Evolutionary conservation across 2,888 invertebrate species (phyloP), one percentile per base, ranked within the genome.

Genomic region (Caenorhabditis parvicauda): DNA sequence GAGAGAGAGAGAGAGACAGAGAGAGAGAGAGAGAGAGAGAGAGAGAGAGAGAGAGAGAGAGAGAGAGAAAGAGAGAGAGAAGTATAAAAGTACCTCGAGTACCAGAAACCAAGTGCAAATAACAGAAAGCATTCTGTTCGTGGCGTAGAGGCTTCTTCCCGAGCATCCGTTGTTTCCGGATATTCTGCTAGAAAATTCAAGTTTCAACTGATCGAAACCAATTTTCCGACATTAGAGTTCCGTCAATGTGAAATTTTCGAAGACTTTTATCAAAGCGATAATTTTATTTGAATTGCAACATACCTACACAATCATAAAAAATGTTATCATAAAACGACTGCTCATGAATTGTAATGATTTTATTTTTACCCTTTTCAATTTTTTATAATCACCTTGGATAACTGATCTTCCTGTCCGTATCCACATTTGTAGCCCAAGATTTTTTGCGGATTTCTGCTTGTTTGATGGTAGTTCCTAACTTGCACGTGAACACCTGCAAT

Each of bases 401-500:
- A 14, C 6, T 3, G 2, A 7, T 27, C n/a, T 45, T 45, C 28
- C 27, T 27, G n/a, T 29, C 17, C 22, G 39, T 24, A 6, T 22
- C 39, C 14, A 29, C 41, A 7, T 24, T 17, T n/a, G 28, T 29
- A 9, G 59, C 62, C 62, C 67, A 75, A 19, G 71, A 72, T 7
- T 64, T 56, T 47, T 82, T 82, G 66, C 82, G 85, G 80, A 89
- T 89, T 78, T 88, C 89, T 54, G 92, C 92, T 65, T 88, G 86
- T 55, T 89, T 86, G 87, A 94, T 87, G 0, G 92, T 91, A 45
- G 87, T 84, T 82, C 91, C 91, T 2, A 94, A 86, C n/a, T 92
- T 85, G 0, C 90, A 88, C 81, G 93, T 94, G 54, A 93, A 86
- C 19, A 91, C 59, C 74, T 74, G 22, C 32, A 64, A 59, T 17